phyloP scores from a whole-genome alignment of 2,113 vertebrate species.

The Petroica traversi region DNA sequence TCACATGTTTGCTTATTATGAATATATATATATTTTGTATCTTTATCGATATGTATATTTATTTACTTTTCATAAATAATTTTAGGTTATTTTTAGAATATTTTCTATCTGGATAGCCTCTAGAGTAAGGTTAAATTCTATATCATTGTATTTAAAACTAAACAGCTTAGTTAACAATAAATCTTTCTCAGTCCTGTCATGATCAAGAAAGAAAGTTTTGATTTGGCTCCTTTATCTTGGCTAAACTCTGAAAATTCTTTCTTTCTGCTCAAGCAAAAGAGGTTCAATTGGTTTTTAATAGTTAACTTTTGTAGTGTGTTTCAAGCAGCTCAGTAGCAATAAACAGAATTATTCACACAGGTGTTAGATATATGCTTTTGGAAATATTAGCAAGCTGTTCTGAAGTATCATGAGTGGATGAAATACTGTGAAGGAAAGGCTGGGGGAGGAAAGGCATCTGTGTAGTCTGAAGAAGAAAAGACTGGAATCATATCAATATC shows the following conservation, averaged over 20 bases:
- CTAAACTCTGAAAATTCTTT: not conserved
- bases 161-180: not conserved
- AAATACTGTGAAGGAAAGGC: not conserved
- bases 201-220: not conserved
- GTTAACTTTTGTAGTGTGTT: not conserved
- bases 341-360: not conserved
- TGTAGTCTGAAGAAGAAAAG: not conserved
- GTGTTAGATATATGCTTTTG: not conserved
- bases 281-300: not conserved
- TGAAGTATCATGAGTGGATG: not conserved
- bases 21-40: not conserved
- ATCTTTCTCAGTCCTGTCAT: not conserved
- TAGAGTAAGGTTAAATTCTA: not conserved
- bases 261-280: not conserved
- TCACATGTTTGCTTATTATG: not conserved
- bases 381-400: not conserved
- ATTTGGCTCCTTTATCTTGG: not conserved
- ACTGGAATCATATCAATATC: not conserved
- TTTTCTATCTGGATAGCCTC: not conserved
- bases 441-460: not conserved
- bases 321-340: not conserved
- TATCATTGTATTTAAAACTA: not conserved
- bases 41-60: rapidly evolving
- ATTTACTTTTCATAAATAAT: not conserved
- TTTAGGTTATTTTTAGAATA: not conserved